Conservation (phyloP, 2,888 invertebrate species). For the Rotaria socialis region DNA sequence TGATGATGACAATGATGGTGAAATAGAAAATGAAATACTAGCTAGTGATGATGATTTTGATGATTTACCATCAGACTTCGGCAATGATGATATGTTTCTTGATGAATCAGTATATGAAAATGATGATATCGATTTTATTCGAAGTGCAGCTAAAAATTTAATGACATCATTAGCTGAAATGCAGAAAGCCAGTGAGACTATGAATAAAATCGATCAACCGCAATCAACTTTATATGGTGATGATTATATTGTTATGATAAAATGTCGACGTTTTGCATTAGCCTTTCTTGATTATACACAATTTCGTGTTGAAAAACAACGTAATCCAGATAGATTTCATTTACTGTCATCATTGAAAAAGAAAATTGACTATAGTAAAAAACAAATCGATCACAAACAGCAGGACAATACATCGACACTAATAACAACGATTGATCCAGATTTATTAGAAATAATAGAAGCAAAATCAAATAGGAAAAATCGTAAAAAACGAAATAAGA, state of each 20-base stretch:
- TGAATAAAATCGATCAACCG: not conserved
- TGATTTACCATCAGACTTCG: not conserved
- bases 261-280: slow-evolving; percentile 17
- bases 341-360: not conserved
- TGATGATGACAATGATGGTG: not conserved
- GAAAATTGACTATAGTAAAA: not conserved
- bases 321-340: not conserved
- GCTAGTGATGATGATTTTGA: not conserved
- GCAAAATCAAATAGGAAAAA: not conserved
- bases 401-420: not conserved
- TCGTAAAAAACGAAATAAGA: not conserved
- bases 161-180: slow-evolving; percentile 15
- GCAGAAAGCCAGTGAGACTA: not conserved
- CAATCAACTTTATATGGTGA: slow-evolving; percentile 31
- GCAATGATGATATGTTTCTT: not conserved
- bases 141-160: slow-evolving; percentile 3
- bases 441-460: not conserved
- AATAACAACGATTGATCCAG: not conserved
- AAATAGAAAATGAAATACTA: not conserved
- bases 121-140: not conserved
- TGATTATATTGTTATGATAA: not conserved
- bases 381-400: not conserved
- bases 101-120: not conserved
- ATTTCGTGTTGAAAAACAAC: not conserved
- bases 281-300: slow-evolving; percentile 27